These are phyloP conservation scores for Platyscapa corneri DNA, from an alignment of 1,140 invertebrate species.

Conservation along the genomic window DNA sequence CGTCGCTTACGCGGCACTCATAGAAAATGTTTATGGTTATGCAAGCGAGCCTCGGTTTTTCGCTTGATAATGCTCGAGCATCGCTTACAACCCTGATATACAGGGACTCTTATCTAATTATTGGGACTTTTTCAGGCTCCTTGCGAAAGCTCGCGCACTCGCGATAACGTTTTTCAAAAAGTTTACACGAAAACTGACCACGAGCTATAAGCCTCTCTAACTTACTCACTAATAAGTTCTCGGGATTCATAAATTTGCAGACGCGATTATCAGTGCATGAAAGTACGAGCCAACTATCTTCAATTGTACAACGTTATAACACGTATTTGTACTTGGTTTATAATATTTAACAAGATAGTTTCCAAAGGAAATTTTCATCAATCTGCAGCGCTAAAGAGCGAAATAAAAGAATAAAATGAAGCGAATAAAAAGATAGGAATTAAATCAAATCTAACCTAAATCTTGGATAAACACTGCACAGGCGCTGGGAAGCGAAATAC, in stretches of 20 bases:
- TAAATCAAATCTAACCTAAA: conserved; percentile 9
- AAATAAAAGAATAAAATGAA: background rate
- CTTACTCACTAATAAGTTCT: background rate
- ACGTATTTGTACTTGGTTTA: background rate
- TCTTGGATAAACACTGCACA: conserved; percentile 14
- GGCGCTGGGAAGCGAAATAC: conserved; percentile 1
- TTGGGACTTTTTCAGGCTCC: background rate
- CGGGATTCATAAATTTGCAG: background rate
- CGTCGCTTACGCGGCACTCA: conserved; percentile 23
- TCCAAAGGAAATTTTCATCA: background rate
- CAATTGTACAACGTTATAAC: background rate
- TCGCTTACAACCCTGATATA: background rate
- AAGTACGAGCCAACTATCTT: background rate
- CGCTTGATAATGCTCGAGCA: conserved; percentile 32
- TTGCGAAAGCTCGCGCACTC: background rate
- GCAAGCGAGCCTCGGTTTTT: conserved; percentile 24
- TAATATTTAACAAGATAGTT: background rate
- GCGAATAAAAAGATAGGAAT: background rate
- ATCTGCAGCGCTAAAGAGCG: background rate
- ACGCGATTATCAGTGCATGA: background rate
- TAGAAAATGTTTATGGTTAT: conserved; percentile 31
- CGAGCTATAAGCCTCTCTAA: background rate
- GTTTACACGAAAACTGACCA: background rate
- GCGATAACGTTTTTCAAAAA: background rate
- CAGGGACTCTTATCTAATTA: background rate